Conservation (phyloP, 2,888 invertebrate genomes). For the Eupithecia centaureata region DNA sequence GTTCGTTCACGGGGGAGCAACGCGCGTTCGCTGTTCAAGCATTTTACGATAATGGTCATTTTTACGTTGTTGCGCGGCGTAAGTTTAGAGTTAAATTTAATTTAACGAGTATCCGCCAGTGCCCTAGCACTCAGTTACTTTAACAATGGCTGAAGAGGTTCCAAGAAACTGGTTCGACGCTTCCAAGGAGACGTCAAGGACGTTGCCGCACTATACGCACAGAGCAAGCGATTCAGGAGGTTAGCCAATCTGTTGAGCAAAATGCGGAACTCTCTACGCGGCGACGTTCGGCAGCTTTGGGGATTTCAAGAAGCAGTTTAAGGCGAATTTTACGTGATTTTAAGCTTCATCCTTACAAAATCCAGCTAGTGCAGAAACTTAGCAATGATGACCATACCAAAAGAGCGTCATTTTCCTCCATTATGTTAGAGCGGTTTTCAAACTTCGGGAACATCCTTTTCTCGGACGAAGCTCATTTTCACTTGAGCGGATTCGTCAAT, state of each 20-base stretch:
- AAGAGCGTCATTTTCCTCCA: too few relatives aligned
- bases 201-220: conserved; percentile 1
- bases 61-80: conserved; percentile 29
- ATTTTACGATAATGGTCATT: conserved; percentile 32
- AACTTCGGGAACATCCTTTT: not conserved
- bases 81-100: conserved; percentile 34
- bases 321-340: too few relatives aligned
- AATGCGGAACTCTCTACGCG: not conserved
- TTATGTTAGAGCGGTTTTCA: too few relatives aligned
- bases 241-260: not conserved
- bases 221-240: not conserved
- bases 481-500: not conserved
- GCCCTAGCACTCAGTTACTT: conserved; percentile 31
- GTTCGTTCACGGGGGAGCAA: conserved; percentile 26
- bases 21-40: conserved; percentile 21
- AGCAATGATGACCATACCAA: too few relatives aligned
- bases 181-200: conserved; percentile 22
- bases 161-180: conserved; percentile 34
- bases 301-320: too few relatives aligned
- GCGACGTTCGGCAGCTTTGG: too few relatives aligned
- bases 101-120: conserved; percentile 28
- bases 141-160: conserved; percentile 34
- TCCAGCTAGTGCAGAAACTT: too few relatives aligned
- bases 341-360: too few relatives aligned
- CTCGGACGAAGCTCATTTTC: conserved; percentile 2